Evolutionary conservation across 1,140 invertebrate genomes (phyloP), one percentile per base, ranked within the genome.

Genomic region (Ganaspis sp.): DNA sequence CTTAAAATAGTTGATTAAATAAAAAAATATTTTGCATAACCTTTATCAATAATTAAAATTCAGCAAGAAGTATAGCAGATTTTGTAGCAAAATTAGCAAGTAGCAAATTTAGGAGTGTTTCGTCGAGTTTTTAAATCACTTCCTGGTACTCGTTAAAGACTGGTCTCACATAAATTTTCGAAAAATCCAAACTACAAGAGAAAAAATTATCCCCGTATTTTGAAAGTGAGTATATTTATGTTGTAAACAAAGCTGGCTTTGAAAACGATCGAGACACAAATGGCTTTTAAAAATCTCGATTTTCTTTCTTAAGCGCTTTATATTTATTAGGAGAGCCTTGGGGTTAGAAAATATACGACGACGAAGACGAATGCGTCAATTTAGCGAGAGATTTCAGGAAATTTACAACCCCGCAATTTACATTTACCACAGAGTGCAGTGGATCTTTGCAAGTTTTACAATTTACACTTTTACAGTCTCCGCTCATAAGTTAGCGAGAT

Each of bases 391-490:
- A 54, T 54, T 54, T 19, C 53, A 19, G 19, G 21, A 58, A 23
- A 58, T 58, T 58, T 58, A 58, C 19, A 58, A 26, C 53, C 53
- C 23, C 53, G 53, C 53, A 58, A 26, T 58, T 58, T 58, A 58
- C 53, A 58, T 58, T 58, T 26, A 15, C 53, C 53, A 21, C 9
- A 21, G 12, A 26, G 19, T 58, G 19, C 53, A 58, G 19, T 58
- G 9, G 21, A 11, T 21, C 53, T 58, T 21, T 21, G 1, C 9
- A 21, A 58, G 19, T 58, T 58, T 58, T 58, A 58, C 53, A 58
- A 58, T 58, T 58, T 58, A 58, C 21, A 58, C 19, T 23, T 58
- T 21, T 26, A 58, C 53, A 58, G 0, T 21, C 19, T 9, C 1
- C 53, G 53, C 53, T 58, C 53, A 23, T 58, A 58, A 58, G 53